Conservation (phyloP, 2,113 vertebrate genomes). For the Chionis minor region DNA sequence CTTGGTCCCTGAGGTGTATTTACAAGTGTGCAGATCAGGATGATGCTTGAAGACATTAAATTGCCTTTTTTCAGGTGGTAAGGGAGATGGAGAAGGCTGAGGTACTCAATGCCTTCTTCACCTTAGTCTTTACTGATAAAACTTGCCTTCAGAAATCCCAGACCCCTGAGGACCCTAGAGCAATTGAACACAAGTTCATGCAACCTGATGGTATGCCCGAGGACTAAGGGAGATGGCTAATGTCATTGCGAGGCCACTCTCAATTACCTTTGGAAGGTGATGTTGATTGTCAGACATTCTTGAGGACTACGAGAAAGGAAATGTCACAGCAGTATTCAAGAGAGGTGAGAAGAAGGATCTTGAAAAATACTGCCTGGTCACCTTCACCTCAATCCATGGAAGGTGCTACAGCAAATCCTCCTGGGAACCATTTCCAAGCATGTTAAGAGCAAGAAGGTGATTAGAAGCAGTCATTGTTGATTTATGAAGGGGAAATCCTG, state of each 20-base stretch:
- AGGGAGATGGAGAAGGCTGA: neutral
- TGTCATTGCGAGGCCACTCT: neutral
- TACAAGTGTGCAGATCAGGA: neutral
- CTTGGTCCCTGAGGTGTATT: neutral
- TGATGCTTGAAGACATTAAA: neutral
- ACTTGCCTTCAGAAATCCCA: neutral
- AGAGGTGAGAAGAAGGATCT: neutral
- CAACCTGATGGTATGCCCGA: neutral
- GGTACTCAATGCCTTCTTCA: neutral
- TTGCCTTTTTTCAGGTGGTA: neutral
- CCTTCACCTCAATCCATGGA: neutral
- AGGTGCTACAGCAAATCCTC: neutral
- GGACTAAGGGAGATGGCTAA: neutral
- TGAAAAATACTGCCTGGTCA: neutral
- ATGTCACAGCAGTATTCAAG: neutral
- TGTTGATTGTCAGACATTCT: neutral
- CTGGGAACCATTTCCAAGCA: neutral
- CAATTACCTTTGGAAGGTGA: neutral
- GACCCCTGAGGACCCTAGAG: neutral
- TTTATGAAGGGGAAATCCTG: neutral
- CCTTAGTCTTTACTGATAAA: neutral
- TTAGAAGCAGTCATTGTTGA: neutral
- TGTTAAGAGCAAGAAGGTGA: neutral
- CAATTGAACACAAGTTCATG: neutral
- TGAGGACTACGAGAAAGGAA: neutral